Evolutionary conservation across 2,113 vertebrate genomes (phyloP).

Genomic region (Alaudala cheleensis): DNA sequence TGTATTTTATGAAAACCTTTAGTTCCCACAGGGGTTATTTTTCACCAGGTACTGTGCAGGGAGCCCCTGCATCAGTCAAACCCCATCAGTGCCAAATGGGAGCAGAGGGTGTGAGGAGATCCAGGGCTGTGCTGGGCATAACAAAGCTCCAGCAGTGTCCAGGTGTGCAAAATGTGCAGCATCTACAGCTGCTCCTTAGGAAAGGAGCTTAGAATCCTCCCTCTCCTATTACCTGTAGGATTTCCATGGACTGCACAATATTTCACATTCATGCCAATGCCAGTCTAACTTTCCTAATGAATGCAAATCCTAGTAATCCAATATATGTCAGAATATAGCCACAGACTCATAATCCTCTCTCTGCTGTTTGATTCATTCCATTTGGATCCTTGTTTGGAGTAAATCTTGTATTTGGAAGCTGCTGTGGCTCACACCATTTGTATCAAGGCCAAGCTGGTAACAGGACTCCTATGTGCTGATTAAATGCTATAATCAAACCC

Average conservation of each 20-base stretch:
- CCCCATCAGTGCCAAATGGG: background rate
- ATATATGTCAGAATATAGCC: background rate
- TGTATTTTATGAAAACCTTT: background rate
- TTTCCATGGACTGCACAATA: background rate
- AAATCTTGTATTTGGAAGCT: background rate
- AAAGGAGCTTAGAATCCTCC: background rate
- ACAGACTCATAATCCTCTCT: background rate
- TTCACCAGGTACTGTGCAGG: background rate
- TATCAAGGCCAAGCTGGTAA: background rate
- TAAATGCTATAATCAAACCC: background rate
- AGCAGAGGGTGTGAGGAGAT: background rate
- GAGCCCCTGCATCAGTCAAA: background rate
- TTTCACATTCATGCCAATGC: background rate
- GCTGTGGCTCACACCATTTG: background rate
- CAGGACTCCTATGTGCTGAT: background rate
- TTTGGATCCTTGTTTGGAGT: background rate
- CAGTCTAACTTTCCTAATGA: background rate
- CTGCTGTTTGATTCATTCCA: background rate
- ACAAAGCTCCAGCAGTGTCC: background rate
- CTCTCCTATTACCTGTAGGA: background rate
- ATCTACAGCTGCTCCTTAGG: background rate
- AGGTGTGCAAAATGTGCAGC: background rate
- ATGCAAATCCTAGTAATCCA: conserved; percentile 36
- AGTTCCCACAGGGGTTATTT: background rate
- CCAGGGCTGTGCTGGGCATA: background rate